These are phyloP conservation scores for Cordylochernes scorpioides DNA, from an alignment of 2,888 invertebrate genomes.

Conservation along the genomic window DNA sequence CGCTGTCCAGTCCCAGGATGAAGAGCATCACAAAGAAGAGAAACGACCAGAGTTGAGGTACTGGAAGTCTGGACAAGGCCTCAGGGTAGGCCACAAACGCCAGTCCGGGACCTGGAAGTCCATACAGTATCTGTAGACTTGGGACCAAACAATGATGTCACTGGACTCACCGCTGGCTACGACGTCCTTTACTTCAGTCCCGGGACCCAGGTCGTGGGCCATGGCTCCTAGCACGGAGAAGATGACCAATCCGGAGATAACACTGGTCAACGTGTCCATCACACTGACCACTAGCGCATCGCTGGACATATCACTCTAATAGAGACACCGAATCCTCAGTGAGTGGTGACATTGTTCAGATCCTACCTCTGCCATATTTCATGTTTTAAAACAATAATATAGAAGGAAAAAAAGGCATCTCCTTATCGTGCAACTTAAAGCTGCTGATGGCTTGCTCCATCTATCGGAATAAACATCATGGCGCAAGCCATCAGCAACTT, in stretches of 20 bases:
- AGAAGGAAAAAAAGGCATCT: no score
- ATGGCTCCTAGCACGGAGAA: constrained; percentile 23
- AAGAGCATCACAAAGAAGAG: constrained; percentile 23
- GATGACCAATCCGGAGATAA: constrained; percentile 21
- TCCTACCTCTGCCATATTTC: no score
- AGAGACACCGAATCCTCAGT: no score
- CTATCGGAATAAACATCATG: no score
- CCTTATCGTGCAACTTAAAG: no score
- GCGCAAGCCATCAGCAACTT: no score
- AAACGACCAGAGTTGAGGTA: constrained; percentile 20
- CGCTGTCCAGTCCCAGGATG: constrained; percentile 20
- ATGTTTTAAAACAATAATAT: no score
- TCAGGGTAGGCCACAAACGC: constrained; percentile 23
- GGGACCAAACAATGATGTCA: no score
- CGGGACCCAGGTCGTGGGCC: constrained; percentile 21
- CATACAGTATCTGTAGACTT: no score
- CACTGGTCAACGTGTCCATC: constrained; percentile 18
- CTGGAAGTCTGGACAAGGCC: constrained; percentile 19
- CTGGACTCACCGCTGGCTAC: constrained; percentile 22
- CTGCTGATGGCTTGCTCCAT: no score
- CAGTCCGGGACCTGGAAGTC: constrained; percentile 22
- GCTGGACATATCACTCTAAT: no score
- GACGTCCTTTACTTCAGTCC: constrained; percentile 20
- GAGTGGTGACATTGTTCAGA: no score
- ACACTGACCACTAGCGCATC: constrained; percentile 21